Conservation (phyloP, 2,888 invertebrate species). For the Lamellibrachia satsuma region DNA sequence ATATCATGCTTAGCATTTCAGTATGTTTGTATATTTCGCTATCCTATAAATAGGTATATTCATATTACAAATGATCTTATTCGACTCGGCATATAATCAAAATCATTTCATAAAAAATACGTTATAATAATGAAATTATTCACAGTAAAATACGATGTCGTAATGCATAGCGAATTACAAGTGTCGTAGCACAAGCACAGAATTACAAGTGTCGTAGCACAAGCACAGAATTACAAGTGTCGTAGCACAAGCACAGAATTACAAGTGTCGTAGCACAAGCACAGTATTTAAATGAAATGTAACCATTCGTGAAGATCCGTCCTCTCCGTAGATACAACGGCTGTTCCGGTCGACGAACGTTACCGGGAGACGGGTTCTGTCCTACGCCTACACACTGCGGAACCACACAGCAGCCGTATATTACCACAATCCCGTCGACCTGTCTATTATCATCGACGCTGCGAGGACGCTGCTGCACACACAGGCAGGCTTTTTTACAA, state of each 20-base stretch:
- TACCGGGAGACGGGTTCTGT: neutral
- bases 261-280: neutral
- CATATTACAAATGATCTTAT: no score
- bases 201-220: neutral
- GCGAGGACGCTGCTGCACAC: conserved; percentile 54
- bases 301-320: neutral
- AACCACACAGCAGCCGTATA: neutral
- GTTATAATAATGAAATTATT: neutral
- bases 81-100: no score
- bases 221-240: neutral
- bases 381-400: neutral
- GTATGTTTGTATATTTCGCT: no score
- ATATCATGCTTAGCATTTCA: no score
- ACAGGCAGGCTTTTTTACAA: conserved; percentile 46
- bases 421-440: conserved; percentile 58
- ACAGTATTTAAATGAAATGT: neutral
- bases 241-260: neutral
- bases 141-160: neutral
- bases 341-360: neutral
- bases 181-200: neutral
- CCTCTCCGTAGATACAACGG: neutral
- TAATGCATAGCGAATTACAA: neutral
- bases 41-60: no score
- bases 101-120: no score
- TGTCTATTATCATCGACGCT: conserved; percentile 60